Evolutionary conservation across 1,140 invertebrate species (phyloP).

Genomic region (Chymomyza costata): DNA sequence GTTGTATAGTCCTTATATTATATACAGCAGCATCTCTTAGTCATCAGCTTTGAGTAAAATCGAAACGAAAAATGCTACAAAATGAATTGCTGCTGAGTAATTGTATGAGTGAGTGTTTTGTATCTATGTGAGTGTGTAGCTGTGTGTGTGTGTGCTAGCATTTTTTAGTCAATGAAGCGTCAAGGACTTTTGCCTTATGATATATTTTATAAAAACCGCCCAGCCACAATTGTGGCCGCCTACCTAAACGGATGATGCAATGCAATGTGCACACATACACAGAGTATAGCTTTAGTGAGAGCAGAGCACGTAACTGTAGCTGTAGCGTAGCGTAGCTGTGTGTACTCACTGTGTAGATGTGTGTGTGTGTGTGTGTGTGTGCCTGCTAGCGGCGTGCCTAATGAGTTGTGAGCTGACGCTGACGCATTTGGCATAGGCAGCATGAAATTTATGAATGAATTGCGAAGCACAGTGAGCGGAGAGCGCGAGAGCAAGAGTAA

Average conservation of each 20-base stretch:
- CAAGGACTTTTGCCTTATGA: conserved; percentile 70
- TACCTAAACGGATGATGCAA: conserved; percentile 64
- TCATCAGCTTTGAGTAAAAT: too few species aligned
- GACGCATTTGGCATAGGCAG: too few species aligned
- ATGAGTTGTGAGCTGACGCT: conserved; percentile 69
- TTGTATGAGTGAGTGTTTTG: conserved; percentile 27
- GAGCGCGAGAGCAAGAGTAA: not conserved
- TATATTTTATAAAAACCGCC: conserved; percentile 44
- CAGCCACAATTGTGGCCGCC: not conserved
- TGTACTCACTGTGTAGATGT: conserved; percentile 22
- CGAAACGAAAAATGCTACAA: conserved; percentile 33
- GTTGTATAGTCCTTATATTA: conserved; percentile 7
- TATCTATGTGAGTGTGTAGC: conserved; percentile 1
- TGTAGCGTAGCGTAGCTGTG: conserved; percentile 28
- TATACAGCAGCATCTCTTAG: conserved; percentile 54
- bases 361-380: conserved; percentile 23
- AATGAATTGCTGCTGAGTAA: conserved; percentile 57
- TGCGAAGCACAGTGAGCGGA: conserved; percentile 27
- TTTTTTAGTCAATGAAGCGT: conserved; percentile 72
- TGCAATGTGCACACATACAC: conserved; percentile 37
- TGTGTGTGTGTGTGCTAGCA: conserved; percentile 35
- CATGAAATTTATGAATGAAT: conserved; percentile 66
- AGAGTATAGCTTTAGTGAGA: conserved; percentile 8
- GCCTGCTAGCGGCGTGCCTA: conserved; percentile 49
- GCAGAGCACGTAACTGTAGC: too few species aligned